Evolutionary conservation across 2,797 vertebrate genomes (phyloP), one percentile per base, ranked within the genome.

Genomic region (Natrix natrix): DNA sequence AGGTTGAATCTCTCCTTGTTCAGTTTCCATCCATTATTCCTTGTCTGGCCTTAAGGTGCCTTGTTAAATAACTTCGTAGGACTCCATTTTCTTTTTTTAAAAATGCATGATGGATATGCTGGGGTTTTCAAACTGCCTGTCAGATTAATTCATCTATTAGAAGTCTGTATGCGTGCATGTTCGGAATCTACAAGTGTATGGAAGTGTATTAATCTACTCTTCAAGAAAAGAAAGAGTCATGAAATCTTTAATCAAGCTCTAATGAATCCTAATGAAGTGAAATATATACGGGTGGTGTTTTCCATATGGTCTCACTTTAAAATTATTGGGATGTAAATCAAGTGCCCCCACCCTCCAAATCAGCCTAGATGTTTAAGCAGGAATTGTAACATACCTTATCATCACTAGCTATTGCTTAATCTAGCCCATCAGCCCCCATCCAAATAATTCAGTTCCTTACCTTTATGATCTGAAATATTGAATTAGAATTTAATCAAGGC

Each of bases 71-170:
- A 5, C 57, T 59, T 97, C 97, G 93, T 96, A 95, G 94, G 94
- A 95, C 90, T 95, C 94, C 92, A 95, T 94, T 97, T 97, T 97
- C 59, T 43, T 59, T 60, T 60, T 8, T 24, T 10, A 37, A 74
- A 43, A 83, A 83, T 5, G 60, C 52, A 97, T 95, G 94, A 97
- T 96, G 97, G 96, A 98, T 97, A 97, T 96, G 95, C 96, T 97
- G 96, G 92, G 55, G 92, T 97, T 96, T 97, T 95, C 94, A 95
- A 97, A 95, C 94, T 95, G 92, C 95, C 96, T 97, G 94, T 97
- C 97, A 97, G 95, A 97, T 96, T 97, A 97, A 97, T 97, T 97
- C 95, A 96, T 95, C 92, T 94, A 96, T 97, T 96, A 96, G 97
- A 97, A 97, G 92, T 93, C 78, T 12, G 10, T 5, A 28, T n/a